Evolutionary conservation across 1,140 invertebrate species (phyloP).

Genomic region (Myzus persicae): DNA sequence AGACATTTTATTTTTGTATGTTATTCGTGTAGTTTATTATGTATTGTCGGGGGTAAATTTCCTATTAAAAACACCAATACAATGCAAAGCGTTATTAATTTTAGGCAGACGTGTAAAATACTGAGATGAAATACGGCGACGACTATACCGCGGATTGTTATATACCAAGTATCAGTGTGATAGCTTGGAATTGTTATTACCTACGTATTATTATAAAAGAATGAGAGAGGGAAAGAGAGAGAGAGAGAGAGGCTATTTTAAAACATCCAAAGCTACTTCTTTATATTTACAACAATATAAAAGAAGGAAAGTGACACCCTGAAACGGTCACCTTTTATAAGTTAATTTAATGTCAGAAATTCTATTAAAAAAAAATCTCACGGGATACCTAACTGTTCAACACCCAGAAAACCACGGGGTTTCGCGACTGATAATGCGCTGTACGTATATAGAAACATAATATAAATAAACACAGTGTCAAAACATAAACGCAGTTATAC

Average conservation of each 20-base stretch:
- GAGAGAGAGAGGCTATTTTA: not conserved
- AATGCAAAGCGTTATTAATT: not conserved
- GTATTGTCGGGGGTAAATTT: not conserved
- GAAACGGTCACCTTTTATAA: not conserved
- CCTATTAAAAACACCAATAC: not conserved
- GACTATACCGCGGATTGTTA: not conserved
- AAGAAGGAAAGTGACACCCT: constrained; percentile 17
- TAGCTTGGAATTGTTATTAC: not conserved
- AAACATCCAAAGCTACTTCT: not conserved
- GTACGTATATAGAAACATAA: not conserved
- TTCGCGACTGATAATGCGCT: not conserved
- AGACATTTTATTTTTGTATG: too few relatives aligned
- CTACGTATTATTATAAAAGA: not conserved
- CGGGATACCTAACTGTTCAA: constrained; percentile 30
- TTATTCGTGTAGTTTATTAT: not conserved
- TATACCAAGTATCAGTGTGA: not conserved
- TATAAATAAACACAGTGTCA: constrained; percentile 40
- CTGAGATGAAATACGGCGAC: not conserved
- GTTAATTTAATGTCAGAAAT: constrained; percentile 37
- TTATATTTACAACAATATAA: not conserved
- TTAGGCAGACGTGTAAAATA: not conserved
- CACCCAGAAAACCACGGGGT: constrained; percentile 33
- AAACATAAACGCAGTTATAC: constrained; percentile 24
- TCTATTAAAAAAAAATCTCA: constrained; percentile 30
- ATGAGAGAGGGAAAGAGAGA: not conserved